Percentiles rank a stretch among this genome's conserved stretches.
phyloP scores from a whole-genome alignment of 2,797 vertebrate genomes.

The Tenualosa ilisha region DNA sequence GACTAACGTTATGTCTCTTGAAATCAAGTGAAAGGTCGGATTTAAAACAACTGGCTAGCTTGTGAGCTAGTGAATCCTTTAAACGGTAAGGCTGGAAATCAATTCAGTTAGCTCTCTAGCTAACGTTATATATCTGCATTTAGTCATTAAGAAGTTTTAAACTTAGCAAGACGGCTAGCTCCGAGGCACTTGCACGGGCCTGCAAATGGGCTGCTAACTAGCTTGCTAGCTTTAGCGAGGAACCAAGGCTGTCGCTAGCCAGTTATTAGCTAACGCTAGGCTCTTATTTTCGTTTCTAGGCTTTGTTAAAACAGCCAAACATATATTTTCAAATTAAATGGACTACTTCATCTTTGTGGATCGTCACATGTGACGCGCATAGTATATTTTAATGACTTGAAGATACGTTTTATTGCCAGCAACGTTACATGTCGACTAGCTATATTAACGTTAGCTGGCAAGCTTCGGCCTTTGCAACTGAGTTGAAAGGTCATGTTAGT shows the following conservation, averaged over 20 bases:
- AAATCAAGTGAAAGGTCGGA: background rate
- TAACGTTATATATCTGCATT: background rate
- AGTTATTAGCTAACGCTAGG: background rate
- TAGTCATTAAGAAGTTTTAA: constrained; percentile 20
- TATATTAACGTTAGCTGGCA: background rate
- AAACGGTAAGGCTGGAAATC: constrained; percentile 6
- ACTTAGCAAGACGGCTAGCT: constrained; percentile 24
- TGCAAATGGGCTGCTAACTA: constrained; percentile 2
- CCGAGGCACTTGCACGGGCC: background rate
- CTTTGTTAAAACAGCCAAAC: background rate
- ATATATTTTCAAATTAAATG: background rate
- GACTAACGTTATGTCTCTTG: background rate
- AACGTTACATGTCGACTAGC: background rate
- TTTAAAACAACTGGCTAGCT: background rate
- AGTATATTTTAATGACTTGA: background rate
- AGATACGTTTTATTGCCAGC: background rate
- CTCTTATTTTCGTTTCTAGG: background rate
- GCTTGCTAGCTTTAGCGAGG: background rate
- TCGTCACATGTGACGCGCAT: background rate
- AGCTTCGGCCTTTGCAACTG: constrained; percentile 34
- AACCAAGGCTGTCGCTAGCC: background rate
- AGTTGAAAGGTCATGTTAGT: constrained; percentile 54
- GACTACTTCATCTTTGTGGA: background rate
- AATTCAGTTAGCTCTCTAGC: constrained; percentile 27
- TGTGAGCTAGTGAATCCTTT: background rate